Conservation (phyloP, 1,140 invertebrate species). For the Diorhabda sublineata region DNA sequence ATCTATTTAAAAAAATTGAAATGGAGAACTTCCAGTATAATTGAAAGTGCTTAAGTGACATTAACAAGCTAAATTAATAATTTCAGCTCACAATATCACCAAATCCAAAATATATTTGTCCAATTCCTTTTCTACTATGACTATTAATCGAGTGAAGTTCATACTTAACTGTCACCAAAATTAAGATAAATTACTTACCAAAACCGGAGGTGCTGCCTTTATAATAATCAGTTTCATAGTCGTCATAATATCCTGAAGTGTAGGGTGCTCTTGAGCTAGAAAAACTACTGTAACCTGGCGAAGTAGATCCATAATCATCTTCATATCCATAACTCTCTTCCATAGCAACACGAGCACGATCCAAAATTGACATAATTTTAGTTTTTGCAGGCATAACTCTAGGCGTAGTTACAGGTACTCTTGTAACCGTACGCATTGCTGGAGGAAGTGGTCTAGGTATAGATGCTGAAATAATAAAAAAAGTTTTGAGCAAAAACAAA, state of each 20-base stretch:
- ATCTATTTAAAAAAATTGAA: too few relatives aligned
- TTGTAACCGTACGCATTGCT: constrained; percentile 47
- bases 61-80: too few relatives aligned
- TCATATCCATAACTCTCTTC: constrained; percentile 66
- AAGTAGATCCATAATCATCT: constrained; percentile 33
- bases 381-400: constrained; percentile 62
- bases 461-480: not conserved
- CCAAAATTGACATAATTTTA: constrained; percentile 77
- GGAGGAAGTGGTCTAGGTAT: constrained; percentile 17
- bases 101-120: too few relatives aligned
- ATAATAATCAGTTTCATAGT: constrained; percentile 37
- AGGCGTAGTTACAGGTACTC: constrained; percentile 47
- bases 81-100: too few relatives aligned
- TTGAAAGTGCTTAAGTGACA: too few relatives aligned
- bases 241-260: constrained; percentile 28
- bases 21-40: too few relatives aligned
- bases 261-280: constrained; percentile 32
- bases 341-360: constrained; percentile 74
- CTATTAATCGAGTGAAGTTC: too few relatives aligned
- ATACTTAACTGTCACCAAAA: too few relatives aligned
- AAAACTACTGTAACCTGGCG: constrained; percentile 24
- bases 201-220: constrained; percentile 31
- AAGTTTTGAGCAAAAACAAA: not conserved
- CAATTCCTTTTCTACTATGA: too few relatives aligned
- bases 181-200: constrained; percentile 28